Evolutionary conservation across 1,140 invertebrate genomes (phyloP).

Genomic region (Brachionus paranguensis): DNA sequence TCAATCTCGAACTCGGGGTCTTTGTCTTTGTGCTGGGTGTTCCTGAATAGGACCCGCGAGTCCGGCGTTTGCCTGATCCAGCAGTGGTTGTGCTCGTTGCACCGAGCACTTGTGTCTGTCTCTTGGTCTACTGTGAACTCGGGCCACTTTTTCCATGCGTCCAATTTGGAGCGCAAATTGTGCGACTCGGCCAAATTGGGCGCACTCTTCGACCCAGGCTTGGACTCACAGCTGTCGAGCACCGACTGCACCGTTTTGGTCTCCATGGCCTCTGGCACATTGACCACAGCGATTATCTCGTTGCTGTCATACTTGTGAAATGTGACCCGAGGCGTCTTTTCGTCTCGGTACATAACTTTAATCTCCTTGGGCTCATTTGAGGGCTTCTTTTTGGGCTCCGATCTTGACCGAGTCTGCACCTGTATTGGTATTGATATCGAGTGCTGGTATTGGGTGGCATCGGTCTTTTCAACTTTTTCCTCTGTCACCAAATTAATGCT

Average conservation of each 20-base stretch:
- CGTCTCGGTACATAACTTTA: not conserved
- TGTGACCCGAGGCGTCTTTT: not conserved
- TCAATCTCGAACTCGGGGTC: slow-evolving; percentile 36
- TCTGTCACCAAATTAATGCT: slow-evolving; percentile 31
- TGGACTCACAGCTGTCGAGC: not conserved
- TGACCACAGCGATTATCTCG: slow-evolving; percentile 31
- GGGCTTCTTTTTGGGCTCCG: not conserved
- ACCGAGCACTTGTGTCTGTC: not conserved
- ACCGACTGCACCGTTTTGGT: slow-evolving; percentile 5
- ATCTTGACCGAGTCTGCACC: not conserved
- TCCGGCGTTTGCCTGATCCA: slow-evolving; percentile 11
- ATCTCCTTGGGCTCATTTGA: not conserved
- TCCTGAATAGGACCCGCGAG: not conserved
- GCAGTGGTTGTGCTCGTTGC: not conserved
- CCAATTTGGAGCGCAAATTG: not conserved
- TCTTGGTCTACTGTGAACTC: slow-evolving; percentile 34
- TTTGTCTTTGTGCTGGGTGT: not conserved
- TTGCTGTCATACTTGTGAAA: slow-evolving; percentile 28
- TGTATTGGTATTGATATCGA: slow-evolving; percentile 1
- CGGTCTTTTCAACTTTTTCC: not conserved
- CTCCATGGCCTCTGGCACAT: slow-evolving; percentile 25
- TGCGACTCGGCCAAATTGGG: not conserved
- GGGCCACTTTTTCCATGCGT: slow-evolving; percentile 24
- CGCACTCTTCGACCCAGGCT: not conserved
- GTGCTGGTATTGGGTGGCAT: not conserved